Base-by-base conservation (phyloP, 2,113 vertebrate species). In the Rhinoderma darwinii region DNA sequence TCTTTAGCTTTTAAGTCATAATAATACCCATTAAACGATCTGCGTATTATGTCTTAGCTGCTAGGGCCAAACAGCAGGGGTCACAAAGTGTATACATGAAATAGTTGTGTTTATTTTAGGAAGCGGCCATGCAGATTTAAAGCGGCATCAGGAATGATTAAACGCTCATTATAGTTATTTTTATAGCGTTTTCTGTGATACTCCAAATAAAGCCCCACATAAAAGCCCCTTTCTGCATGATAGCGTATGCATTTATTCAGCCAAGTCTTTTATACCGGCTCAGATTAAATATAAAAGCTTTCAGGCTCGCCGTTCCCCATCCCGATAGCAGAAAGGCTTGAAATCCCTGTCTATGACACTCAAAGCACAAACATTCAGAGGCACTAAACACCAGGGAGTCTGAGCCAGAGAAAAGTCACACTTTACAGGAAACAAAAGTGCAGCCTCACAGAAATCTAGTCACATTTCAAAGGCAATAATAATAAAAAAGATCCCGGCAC, bases 281-380 rank as follows among this genome's bases (percentile, higher is more conserved):
- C 79, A 75, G 79, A 87, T 87, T 87, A 87, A 86, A 87, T n/a
- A 75, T 74, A 72, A 86, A 86, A 63, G 86, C 78, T 82, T 87
- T 82, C 68, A 82, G 70, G 78, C 78, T 63, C 68, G 37, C 39
- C 35, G 14, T n/a, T 70, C 51, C 77, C 37, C 51, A 59, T 82
- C 37, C 86, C 27, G 68, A 44, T 59, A 32, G 54, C 66, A 87
- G 77, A 82, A 73, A 82, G 85, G 79, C 73, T 87, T 82, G 68
- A 72, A 75, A 87, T 82, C 68, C 50, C 20, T n/a, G 51, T 87
- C 78, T 82, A 44, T 75, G 72, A 50, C 54, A 82, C 35, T 63
- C 70, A 59, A 82, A 87, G 50, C 32, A 54, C 76, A 54, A 85
- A 77, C 84, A 44, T 85, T 85, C 54, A 85, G 73, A 77, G 59